Percentiles rank a stretch among this genome's conserved stretches.
Conservation (phyloP, 1,140 invertebrate species). For the Brachionus calyciflorus region DNA sequence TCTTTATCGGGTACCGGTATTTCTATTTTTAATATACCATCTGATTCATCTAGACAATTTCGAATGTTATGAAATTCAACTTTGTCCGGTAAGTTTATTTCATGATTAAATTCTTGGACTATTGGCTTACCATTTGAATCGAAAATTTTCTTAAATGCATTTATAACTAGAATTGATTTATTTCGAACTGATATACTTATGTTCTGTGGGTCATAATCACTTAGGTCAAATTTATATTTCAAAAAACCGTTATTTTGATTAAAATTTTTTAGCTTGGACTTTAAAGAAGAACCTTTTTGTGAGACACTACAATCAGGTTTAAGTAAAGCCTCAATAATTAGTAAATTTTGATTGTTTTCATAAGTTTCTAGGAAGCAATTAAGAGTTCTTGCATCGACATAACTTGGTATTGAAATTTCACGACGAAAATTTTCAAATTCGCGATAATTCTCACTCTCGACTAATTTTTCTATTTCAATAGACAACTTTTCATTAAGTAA, state of each 20-base stretch:
- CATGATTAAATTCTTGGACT: constrained; percentile 39
- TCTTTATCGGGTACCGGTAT: constrained; percentile 18
- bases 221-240: constrained; percentile 41
- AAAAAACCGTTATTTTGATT: neutral
- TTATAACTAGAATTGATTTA: neutral
- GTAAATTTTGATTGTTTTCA: neutral
- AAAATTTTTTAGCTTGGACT: neutral
- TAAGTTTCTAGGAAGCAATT: constrained; percentile 16
- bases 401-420: neutral
- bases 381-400: neutral
- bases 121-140: constrained; percentile 22
- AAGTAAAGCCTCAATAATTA: constrained; percentile 3
- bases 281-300: neutral
- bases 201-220: constrained; percentile 34
- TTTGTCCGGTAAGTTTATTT: constrained; percentile 14
- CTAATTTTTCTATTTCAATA: constrained; percentile 6
- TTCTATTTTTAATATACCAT: constrained; percentile 32
- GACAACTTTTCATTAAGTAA: neutral
- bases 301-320: neutral
- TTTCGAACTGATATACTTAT: constrained; percentile 17
- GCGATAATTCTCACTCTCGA: constrained; percentile 2
- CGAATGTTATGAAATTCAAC: constrained; percentile 20
- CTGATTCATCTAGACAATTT: constrained; percentile 34
- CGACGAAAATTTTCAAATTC: constrained; percentile 20
- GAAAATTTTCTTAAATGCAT: constrained; percentile 24